Evolutionary conservation across 2,797 vertebrate species (phyloP).

Genomic region (Acridotheres tristis): DNA sequence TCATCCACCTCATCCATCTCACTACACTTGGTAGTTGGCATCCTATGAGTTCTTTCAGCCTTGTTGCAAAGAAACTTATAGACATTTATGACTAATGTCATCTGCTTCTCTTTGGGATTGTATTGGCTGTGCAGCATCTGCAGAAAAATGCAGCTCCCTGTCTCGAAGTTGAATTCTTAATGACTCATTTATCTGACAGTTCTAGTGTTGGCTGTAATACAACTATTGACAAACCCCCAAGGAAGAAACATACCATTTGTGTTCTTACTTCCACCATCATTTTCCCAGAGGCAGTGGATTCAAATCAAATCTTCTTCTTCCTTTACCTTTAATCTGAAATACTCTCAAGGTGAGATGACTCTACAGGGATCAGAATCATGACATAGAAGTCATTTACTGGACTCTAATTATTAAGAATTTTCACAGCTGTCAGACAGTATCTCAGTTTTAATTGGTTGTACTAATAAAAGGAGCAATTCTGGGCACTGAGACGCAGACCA

Average conservation of each 20-base stretch:
- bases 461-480: slow-evolving; percentile 5
- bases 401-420: slow-evolving; percentile 28
- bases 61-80: neutral
- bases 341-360: neutral
- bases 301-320: neutral
- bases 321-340: neutral
- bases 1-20: neutral
- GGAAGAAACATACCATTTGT: neutral
- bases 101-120: neutral
- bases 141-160: neutral
- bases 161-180: neutral
- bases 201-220: neutral
- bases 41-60: neutral
- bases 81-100: neutral
- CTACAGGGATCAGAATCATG: neutral
- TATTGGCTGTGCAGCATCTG: neutral
- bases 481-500: neutral
- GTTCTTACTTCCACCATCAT: neutral
- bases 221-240: neutral
- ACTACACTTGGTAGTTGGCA: neutral
- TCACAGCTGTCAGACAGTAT: neutral
- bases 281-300: neutral
- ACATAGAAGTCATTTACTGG: neutral
- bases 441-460: slow-evolving; percentile 6
- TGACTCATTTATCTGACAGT: neutral